Evolutionary conservation across 2,113 vertebrate genomes (phyloP).

Genomic region (Mobula hypostoma): DNA sequence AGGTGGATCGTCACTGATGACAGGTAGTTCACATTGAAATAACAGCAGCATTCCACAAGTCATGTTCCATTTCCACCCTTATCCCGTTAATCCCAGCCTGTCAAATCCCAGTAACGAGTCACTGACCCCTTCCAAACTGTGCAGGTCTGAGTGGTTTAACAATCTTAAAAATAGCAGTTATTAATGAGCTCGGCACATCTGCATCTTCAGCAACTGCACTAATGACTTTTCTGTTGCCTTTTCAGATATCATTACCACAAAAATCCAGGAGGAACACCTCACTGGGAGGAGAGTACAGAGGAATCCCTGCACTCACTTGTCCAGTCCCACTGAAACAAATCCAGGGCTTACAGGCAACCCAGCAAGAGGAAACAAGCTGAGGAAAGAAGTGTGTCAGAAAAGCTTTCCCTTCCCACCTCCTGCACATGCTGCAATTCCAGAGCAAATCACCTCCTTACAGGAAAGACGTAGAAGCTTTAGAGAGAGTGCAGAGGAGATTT

Average conservation of each 20-base stretch:
- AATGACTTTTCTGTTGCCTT: not conserved
- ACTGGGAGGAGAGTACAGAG: not conserved
- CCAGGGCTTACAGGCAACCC: not conserved
- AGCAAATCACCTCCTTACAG: not conserved
- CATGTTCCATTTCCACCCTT: not conserved
- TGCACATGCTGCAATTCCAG: not conserved
- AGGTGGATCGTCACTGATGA: not conserved
- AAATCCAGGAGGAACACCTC: not conserved
- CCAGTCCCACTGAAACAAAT: not conserved
- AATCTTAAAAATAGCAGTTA: constrained; percentile 6
- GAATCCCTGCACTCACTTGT: not conserved
- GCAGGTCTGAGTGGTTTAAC: not conserved
- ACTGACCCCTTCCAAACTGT: not conserved
- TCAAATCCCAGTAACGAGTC: not conserved
- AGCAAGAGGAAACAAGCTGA: not conserved
- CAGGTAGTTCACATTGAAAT: not conserved
- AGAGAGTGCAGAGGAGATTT: too few relatives aligned
- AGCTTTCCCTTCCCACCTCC: not conserved
- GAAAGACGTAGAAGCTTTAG: too few relatives aligned
- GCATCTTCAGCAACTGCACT: not conserved
- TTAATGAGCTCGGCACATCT: constrained; percentile 16
- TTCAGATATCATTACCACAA: not conserved
- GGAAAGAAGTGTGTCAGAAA: not conserved
- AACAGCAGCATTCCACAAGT: not conserved
- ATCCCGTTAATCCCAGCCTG: not conserved